These are phyloP conservation scores for Sphinx pinastri DNA, from an alignment of 2,888 invertebrate species.

Conservation along the genomic window DNA sequence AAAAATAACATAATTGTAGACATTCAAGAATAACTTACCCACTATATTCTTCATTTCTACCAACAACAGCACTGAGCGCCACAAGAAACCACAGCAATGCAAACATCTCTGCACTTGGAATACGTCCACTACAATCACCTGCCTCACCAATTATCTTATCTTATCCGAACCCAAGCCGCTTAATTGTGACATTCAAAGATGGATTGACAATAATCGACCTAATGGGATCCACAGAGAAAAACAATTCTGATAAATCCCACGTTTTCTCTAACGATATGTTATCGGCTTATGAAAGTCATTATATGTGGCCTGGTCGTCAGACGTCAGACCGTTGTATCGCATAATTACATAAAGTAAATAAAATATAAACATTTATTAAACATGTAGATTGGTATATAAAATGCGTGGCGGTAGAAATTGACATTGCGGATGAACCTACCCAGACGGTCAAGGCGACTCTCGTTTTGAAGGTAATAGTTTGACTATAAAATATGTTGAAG, in stretches of 20 bases:
- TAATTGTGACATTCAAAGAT: neutral
- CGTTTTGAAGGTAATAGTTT: too few relatives aligned
- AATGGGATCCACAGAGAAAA: neutral
- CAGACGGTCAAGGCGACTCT: too few relatives aligned
- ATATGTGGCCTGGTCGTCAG: too few relatives aligned
- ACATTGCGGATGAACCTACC: too few relatives aligned
- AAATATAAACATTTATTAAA: too few relatives aligned
- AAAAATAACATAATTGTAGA: neutral
- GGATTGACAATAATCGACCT: neutral
- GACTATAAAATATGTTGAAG: too few relatives aligned
- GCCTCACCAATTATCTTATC: neutral
- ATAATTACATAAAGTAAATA: too few relatives aligned
- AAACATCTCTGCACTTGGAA: conserved; percentile 35
- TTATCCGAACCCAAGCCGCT: neutral
- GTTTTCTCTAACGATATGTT: neutral
- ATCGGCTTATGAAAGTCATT: too few relatives aligned
- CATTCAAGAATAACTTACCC: conserved; percentile 49
- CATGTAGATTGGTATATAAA: too few relatives aligned
- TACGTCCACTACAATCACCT: neutral
- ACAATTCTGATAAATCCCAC: neutral
- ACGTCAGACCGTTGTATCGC: too few relatives aligned
- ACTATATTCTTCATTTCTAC: conserved; percentile 61
- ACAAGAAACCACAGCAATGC: conserved; percentile 37
- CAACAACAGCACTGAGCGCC: conserved; percentile 40
- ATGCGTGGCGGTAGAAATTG: too few relatives aligned